Evolutionary conservation across 2,888 invertebrate genomes (phyloP).

Genomic region (Habrosyne pyritoides): DNA sequence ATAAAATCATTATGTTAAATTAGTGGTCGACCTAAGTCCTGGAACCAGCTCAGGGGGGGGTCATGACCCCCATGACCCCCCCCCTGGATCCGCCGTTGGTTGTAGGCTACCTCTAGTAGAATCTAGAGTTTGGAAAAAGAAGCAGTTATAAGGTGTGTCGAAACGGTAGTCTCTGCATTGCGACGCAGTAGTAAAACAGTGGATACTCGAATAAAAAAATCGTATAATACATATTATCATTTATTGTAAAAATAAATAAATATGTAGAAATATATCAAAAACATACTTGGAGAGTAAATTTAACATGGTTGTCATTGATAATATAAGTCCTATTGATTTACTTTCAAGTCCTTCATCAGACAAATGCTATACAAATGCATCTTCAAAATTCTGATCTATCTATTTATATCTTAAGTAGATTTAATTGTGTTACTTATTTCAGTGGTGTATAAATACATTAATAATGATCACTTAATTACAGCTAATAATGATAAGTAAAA

Average conservation of each 20-base stretch:
- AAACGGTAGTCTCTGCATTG: too few species aligned
- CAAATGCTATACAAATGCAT: neutral
- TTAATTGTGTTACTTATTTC: neutral
- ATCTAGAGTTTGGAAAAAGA: too few species aligned
- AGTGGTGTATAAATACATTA: neutral
- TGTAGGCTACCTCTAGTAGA: too few species aligned
- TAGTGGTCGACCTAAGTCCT: too few species aligned
- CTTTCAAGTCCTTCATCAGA: neutral
- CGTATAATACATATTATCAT: too few species aligned
- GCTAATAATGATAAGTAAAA: neutral
- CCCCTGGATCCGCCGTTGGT: too few species aligned
- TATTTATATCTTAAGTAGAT: neutral
- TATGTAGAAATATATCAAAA: neutral
- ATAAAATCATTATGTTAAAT: too few species aligned
- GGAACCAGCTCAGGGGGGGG: too few species aligned
- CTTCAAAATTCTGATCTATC: neutral
- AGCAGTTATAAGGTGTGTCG: too few species aligned
- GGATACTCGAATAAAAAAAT: too few species aligned
- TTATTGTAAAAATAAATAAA: neutral
- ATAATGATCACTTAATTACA: neutral
- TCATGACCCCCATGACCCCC: too few species aligned
- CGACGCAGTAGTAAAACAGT: too few species aligned
- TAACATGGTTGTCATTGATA: neutral
- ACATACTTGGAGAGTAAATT: neutral
- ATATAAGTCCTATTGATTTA: neutral